These are phyloP conservation scores for Lycodopsis pacificus DNA, from an alignment of 2,797 vertebrate species.

Conservation along the genomic window DNA sequence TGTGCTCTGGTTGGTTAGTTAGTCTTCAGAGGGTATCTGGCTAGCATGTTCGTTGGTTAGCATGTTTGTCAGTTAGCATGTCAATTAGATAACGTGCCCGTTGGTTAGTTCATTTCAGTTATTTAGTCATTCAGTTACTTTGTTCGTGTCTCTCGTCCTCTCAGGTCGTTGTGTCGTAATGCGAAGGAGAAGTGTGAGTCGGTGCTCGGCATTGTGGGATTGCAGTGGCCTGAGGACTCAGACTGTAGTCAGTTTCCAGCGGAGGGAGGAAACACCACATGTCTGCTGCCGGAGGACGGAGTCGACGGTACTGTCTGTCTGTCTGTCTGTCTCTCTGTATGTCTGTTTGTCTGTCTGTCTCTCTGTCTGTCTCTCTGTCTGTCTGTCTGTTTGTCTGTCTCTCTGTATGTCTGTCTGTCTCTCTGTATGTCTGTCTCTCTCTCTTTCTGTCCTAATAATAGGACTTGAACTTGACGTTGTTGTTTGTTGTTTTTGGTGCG, in stretches of 20 bases:
- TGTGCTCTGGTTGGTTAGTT: too few species aligned
- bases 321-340: background rate
- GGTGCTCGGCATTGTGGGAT: constrained; percentile 92
- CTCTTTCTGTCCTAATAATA: background rate
- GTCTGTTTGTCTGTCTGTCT: too few species aligned
- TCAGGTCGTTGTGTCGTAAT: constrained; percentile 89
- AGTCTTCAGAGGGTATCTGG: too few species aligned
- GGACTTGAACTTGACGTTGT: background rate
- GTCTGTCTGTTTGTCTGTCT: background rate
- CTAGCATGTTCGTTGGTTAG: background rate
- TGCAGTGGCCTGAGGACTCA: constrained; percentile 95
- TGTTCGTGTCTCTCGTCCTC: background rate
- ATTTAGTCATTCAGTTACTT: background rate
- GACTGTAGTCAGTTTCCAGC: constrained; percentile 94
- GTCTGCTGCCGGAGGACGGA: constrained; percentile 89
- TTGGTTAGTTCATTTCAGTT: background rate
- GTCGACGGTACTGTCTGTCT: constrained; percentile 74
- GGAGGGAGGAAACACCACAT: constrained; percentile 87
- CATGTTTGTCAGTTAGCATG: background rate
- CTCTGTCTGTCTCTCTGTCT: background rate
- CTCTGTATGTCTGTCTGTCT: too few species aligned
- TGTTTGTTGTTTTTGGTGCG: constrained; percentile 6
- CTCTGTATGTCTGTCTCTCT: background rate
- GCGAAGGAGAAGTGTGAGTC: constrained; percentile 93
- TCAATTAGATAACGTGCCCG: background rate